These are phyloP conservation scores for Chaetophractus vellerosus DNA, from an alignment of 2,797 vertebrate species.

Conservation along the genomic window DNA sequence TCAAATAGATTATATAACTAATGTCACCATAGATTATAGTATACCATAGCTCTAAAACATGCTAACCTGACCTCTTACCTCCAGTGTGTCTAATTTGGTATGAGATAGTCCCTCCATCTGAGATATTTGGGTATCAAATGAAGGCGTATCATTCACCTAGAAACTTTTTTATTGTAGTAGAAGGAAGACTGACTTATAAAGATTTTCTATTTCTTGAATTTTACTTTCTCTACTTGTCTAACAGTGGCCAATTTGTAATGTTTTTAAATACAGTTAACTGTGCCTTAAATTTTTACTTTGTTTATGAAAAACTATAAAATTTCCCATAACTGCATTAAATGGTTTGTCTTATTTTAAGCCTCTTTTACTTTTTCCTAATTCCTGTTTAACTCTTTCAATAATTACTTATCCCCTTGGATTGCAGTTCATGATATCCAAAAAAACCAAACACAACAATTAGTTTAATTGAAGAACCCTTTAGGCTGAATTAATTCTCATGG, in stretches of 20 bases:
- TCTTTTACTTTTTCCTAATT: background rate
- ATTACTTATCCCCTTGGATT: background rate
- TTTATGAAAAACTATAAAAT: constrained; percentile 87
- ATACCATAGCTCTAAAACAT: constrained; percentile 66
- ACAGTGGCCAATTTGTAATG: constrained; percentile 62
- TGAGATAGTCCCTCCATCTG: background rate
- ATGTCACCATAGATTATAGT: constrained; percentile 44
- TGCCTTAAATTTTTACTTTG: constrained; percentile 90
- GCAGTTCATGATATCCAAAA: background rate
- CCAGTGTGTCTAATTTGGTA: constrained; percentile 40
- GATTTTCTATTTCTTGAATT: too few species aligned
- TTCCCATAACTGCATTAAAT: constrained; percentile 89
- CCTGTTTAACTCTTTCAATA: background rate
- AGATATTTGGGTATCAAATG: constrained; percentile 44
- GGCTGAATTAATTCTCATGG: background rate
- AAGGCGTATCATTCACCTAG: constrained; percentile 21
- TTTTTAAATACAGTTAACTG: constrained; percentile 84
- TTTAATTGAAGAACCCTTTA: constrained; percentile 55
- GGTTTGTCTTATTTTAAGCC: constrained; percentile 63
- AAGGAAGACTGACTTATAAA: background rate
- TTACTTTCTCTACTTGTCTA: too few species aligned
- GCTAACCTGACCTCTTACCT: constrained; percentile 11
- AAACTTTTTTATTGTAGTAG: constrained; percentile 45
- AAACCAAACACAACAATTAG: background rate
- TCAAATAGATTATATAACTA: constrained; percentile 56